Evolutionary conservation across 1,140 invertebrate species (phyloP).

Genomic region (Metaphire vulgaris): DNA sequence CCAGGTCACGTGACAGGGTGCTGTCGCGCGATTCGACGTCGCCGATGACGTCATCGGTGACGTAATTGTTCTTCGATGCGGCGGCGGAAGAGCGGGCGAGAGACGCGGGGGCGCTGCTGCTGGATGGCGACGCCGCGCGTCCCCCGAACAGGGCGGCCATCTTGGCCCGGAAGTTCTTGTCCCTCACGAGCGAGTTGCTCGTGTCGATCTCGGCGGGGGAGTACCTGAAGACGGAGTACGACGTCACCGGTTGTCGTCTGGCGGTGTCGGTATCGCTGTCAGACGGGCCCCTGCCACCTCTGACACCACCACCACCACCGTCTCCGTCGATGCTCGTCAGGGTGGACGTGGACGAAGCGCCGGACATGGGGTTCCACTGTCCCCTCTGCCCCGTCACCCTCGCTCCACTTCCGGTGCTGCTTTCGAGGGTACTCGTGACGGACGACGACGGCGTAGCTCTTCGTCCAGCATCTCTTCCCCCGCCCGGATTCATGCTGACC

Average conservation of each 20-base stretch:
- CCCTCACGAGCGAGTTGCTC: not conserved
- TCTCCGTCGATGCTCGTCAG: not conserved
- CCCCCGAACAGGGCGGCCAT: not conserved
- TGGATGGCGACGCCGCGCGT: not conserved
- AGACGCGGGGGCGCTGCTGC: not conserved
- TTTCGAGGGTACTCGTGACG: not conserved
- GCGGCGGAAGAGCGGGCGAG: not conserved
- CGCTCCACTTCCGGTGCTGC: not conserved
- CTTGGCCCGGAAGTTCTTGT: not conserved
- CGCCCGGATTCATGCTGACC: not conserved
- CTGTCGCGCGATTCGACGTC: not conserved
- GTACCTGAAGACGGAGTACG: not conserved
- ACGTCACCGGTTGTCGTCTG: not conserved
- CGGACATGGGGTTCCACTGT: not conserved
- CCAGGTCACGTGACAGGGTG: not conserved
- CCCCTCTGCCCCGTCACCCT: not conserved
- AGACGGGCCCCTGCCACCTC: not conserved
- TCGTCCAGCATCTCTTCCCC: not conserved
- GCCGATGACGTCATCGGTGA: not conserved
- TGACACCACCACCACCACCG: not conserved
- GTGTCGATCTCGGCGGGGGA: not conserved
- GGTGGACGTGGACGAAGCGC: not conserved
- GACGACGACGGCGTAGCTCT: not conserved
- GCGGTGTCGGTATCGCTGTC: not conserved
- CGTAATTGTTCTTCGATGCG: not conserved